phyloP scores from a whole-genome alignment of 2,797 vertebrate species.

The Fringilla coelebs region DNA sequence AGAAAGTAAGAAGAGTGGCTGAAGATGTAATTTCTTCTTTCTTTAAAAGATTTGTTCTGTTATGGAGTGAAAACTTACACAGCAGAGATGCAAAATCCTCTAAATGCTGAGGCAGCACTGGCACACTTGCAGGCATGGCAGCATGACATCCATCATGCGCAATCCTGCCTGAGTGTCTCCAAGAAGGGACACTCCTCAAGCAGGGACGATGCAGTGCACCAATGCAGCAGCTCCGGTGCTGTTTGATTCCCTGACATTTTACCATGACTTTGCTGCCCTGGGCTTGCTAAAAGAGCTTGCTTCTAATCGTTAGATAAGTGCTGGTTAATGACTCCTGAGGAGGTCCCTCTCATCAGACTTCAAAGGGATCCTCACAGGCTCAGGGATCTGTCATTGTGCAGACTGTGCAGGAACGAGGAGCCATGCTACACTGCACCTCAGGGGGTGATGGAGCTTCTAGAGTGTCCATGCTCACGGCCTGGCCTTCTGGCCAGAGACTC shows the following conservation, averaged over 20 bases:
- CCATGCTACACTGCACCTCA: accelerated
- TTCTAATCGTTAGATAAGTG: accelerated
- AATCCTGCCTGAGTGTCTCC: neutral
- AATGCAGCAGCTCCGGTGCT: neutral
- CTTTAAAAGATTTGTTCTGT: neutral
- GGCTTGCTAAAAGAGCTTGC: neutral
- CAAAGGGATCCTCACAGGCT: neutral
- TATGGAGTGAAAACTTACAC: neutral
- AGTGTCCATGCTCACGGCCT: accelerated
- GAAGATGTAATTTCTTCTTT: neutral
- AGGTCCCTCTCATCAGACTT: neutral
- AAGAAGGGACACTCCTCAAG: neutral
- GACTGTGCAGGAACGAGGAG: neutral
- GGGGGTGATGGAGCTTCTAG: neutral
- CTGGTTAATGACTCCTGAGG: neutral
- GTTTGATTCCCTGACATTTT: neutral
- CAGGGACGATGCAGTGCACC: neutral
- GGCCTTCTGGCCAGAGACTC: accelerated
- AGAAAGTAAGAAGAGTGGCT: neutral
- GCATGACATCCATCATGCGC: accelerated
- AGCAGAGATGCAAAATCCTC: neutral
- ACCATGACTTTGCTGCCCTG: accelerated
- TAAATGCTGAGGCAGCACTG: neutral
- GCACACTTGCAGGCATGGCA: neutral
- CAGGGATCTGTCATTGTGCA: no score